Conservation (phyloP, 2,797 vertebrate species). For the Pangasius djambal region DNA sequence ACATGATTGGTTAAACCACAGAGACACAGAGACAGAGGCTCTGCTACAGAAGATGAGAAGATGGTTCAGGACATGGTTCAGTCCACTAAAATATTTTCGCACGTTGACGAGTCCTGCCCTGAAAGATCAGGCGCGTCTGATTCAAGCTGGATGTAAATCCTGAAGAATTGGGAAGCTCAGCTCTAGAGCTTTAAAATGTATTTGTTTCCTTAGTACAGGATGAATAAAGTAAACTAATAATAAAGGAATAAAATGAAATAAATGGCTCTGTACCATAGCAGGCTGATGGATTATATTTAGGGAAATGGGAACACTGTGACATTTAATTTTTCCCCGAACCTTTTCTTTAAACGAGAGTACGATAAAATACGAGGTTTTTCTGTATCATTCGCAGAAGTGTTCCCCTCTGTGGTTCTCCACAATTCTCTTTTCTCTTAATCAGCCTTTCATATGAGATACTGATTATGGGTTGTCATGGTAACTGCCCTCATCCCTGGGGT, state of each 20-base stretch:
- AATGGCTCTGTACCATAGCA: neutral
- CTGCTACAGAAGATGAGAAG: neutral
- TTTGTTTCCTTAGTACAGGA: neutral
- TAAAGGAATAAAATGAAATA: neutral
- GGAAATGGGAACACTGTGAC: neutral
- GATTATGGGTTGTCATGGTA: conserved; percentile 25
- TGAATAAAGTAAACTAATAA: too few species aligned
- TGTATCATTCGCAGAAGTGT: neutral
- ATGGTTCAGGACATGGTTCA: neutral
- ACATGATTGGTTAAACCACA: neutral
- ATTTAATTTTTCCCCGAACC: neutral
- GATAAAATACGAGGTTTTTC: neutral
- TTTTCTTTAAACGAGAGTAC: neutral
- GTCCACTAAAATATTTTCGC: too few species aligned
- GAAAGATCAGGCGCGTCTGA: neutral
- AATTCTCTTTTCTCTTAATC: neutral
- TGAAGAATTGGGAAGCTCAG: neutral
- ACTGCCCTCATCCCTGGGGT: neutral
- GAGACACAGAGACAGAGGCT: neutral
- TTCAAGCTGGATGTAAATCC: neutral
- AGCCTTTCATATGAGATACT: neutral
- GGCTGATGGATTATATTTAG: neutral
- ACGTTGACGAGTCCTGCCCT: neutral
- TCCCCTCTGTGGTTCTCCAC: neutral
- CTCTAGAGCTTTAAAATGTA: neutral